These are phyloP conservation scores for Apaloderma vittatum DNA, from an alignment of 2,113 vertebrate species.

Conservation along the genomic window DNA sequence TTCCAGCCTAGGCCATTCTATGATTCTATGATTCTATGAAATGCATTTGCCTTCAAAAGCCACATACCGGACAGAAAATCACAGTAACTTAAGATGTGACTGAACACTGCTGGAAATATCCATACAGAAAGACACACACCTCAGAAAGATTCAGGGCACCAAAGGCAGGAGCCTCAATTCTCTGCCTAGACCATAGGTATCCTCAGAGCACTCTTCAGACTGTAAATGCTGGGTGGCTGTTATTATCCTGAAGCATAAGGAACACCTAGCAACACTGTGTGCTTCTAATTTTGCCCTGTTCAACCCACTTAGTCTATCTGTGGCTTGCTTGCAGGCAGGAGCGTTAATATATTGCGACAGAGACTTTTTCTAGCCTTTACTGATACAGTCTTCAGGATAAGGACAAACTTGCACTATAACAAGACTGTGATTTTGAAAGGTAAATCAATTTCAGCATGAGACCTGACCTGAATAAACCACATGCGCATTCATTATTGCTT, in stretches of 20 bases:
- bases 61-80: neutral
- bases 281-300: neutral
- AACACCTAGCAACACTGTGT: neutral
- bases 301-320: neutral
- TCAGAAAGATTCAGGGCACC: neutral
- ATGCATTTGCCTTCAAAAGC: neutral
- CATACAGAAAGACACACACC: neutral
- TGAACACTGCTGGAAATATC: neutral
- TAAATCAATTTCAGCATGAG: neutral
- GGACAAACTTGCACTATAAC: neutral
- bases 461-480: neutral
- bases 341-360: neutral
- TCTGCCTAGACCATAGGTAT: neutral
- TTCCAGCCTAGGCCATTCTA: too few species aligned
- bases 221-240: neutral
- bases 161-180: neutral
- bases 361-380: neutral
- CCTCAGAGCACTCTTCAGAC: neutral
- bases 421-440: neutral
- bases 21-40: too few species aligned
- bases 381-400: neutral
- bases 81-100: neutral
- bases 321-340: neutral
- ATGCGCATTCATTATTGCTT: neutral
- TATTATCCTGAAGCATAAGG: neutral